Conservation (phyloP, 2,888 invertebrate genomes). For the Clistopyga incitator region DNA sequence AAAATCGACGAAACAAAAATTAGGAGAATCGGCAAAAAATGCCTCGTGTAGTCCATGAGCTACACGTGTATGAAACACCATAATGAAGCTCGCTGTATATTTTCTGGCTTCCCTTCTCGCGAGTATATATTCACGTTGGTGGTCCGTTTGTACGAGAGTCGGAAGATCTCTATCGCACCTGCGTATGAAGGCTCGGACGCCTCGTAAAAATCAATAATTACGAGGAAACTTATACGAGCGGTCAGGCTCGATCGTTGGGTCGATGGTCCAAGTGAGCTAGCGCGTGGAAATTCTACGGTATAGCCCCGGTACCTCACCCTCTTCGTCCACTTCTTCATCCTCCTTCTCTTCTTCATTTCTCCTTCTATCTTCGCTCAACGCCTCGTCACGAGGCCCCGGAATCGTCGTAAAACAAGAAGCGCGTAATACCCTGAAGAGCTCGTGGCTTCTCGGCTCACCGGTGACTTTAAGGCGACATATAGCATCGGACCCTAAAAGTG, state of each 20-base stretch:
- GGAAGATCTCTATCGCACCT: slow-evolving; percentile 81
- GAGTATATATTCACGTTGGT: slow-evolving; percentile 70
- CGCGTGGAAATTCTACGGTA: slow-evolving; percentile 40
- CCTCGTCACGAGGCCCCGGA: slow-evolving; percentile 74
- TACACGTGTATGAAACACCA: slow-evolving; percentile 36
- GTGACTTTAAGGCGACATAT: slow-evolving; percentile 2
- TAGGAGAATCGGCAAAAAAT: no score
- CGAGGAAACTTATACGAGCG: slow-evolving; percentile 73
- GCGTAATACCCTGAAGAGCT: slow-evolving; percentile 30
- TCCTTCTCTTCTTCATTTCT: slow-evolving; percentile 21
- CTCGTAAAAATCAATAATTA: slow-evolving; percentile 82
- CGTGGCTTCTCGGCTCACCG: slow-evolving; percentile 27
- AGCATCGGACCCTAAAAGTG: not conserved
- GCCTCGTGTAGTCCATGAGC: not conserved
- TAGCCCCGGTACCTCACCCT: slow-evolving; percentile 17
- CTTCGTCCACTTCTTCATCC: slow-evolving; percentile 9
- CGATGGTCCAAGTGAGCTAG: slow-evolving; percentile 19
- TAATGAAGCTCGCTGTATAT: slow-evolving; percentile 46
- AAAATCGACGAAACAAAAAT: no score
- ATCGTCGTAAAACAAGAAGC: slow-evolving; percentile 73
- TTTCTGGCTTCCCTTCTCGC: slow-evolving; percentile 26
- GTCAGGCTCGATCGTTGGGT: slow-evolving; percentile 52
- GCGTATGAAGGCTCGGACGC: slow-evolving; percentile 68
- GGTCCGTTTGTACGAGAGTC: slow-evolving; percentile 71
- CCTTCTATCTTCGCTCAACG: slow-evolving; percentile 71